Base-by-base conservation (phyloP, 2,113 vertebrate species). In the Periophthalmodon schlosseri region DNA sequence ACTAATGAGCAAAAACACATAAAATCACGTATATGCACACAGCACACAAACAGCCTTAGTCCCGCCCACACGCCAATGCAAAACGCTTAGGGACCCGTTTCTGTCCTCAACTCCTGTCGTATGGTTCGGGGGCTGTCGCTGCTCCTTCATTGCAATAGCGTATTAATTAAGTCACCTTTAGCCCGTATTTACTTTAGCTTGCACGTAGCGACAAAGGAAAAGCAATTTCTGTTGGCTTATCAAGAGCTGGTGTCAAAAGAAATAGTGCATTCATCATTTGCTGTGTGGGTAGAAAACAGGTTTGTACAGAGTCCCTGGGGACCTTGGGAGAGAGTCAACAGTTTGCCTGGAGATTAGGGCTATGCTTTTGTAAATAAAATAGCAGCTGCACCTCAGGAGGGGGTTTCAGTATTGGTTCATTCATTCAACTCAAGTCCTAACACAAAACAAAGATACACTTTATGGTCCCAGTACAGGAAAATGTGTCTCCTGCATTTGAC, bases 91-190 rank as follows among this genome's bases (percentile, higher is more conserved):
- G 63, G 76, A 78, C 75, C 87, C 78, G 54, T 69, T 69, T 9
- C 44, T 61, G 65, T 56, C 75, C 74, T 72, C 74, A 63, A 50
- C 79, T 70, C 72, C 60, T 63, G 73, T 80, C 74, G 36, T 70
- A 70, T 69, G 81, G 58, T 77, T 73, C 21, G n/a, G 74, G 46
- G 76, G 60, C 80, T 83, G 76, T 83, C 76, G 58, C 44, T 33
- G 67, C 34, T 50, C 50, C 68, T 64, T 77, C 28, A 64, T 50
- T 61, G 61, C 68, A 66, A 39, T 21, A 20, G 60, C 63, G 36
- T 69, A 73, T 78, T 76, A 86, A 86, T 82, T 80, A 78, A 36
- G 57, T 23, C 36, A 72, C 72, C n/a, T 69, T 74, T 73, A 60
- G 49, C 72, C 61, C 63, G n/a, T 60, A 74, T 86, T 86, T 86